Evolutionary conservation across 2,113 vertebrate genomes (phyloP).

Genomic region (Campylomormyrus tamandua): DNA sequence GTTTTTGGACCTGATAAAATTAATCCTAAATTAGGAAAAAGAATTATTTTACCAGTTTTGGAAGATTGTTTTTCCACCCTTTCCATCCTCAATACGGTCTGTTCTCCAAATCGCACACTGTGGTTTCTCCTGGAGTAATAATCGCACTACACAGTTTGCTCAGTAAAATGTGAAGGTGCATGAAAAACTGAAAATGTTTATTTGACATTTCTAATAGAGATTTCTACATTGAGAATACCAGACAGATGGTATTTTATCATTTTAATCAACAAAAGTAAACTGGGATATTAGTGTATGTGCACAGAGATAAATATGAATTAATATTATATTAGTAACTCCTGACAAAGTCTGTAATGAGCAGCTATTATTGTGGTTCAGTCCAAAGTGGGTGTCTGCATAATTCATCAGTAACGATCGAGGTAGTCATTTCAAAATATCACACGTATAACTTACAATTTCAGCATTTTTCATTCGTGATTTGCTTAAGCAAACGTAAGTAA

Average conservation of each 20-base stretch:
- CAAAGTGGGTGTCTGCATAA: neutral
- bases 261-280: slow-evolving; percentile 17
- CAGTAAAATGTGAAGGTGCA: neutral
- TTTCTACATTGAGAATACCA: neutral
- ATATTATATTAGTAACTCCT: slow-evolving; percentile 17
- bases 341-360: slow-evolving; percentile 14
- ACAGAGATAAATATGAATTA: slow-evolving; percentile 24
- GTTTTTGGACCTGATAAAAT: neutral
- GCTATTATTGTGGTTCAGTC: neutral
- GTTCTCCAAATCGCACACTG: neutral
- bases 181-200: neutral
- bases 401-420: slow-evolving; percentile 12
- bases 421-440: neutral
- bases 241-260: slow-evolving; percentile 16
- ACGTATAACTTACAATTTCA: neutral
- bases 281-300: neutral
- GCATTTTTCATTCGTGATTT: neutral
- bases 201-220: neutral
- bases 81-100: neutral
- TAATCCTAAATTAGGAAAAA: neutral
- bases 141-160: neutral
- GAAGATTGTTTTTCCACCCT: neutral
- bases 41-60: neutral
- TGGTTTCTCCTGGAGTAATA: neutral
- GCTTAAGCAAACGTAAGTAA: neutral